Evolutionary conservation across 1,140 invertebrate genomes (phyloP).

Genomic region (Macrosteles quadrilineatus): DNA sequence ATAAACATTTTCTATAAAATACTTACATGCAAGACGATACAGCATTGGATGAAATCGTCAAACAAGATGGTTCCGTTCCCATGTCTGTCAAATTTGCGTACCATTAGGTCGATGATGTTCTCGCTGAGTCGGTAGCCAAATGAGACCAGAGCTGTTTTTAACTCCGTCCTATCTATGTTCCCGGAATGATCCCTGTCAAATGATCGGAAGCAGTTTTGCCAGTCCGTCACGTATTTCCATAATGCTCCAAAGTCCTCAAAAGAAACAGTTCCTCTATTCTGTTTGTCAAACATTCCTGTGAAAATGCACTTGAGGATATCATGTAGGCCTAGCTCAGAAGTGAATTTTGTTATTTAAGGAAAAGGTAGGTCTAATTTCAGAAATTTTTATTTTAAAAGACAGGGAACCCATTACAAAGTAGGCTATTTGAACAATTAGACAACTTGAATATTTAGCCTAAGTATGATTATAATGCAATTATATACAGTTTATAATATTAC

Average conservation of each 20-base stretch:
- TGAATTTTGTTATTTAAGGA: too few relatives aligned
- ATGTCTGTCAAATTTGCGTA: constrained; percentile 92
- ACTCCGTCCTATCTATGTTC: constrained; percentile 88
- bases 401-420: too few relatives aligned
- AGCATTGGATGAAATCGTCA: constrained; percentile 99
- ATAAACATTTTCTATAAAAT: constrained; percentile 59
- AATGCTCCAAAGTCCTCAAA: constrained; percentile 94
- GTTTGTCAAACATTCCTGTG: constrained; percentile 88
- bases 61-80: constrained; percentile 89
- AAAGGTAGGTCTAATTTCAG: too few relatives aligned
- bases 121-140: constrained; percentile 94
- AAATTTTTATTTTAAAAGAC: too few relatives aligned
- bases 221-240: constrained; percentile 98
- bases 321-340: too few relatives aligned
- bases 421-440: too few relatives aligned
- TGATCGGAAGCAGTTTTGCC: constrained; percentile 93
- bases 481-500: too few relatives aligned
- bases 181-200: constrained; percentile 95
- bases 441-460: too few relatives aligned
- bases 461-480: too few relatives aligned
- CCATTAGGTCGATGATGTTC: constrained; percentile 74
- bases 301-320: constrained; percentile 43
- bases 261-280: constrained; percentile 84
- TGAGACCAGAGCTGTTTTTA: constrained; percentile 84
- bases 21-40: constrained; percentile 90